Evolutionary conservation across 2,888 invertebrate species (phyloP).

Genomic region (Alentia gelatinosa): DNA sequence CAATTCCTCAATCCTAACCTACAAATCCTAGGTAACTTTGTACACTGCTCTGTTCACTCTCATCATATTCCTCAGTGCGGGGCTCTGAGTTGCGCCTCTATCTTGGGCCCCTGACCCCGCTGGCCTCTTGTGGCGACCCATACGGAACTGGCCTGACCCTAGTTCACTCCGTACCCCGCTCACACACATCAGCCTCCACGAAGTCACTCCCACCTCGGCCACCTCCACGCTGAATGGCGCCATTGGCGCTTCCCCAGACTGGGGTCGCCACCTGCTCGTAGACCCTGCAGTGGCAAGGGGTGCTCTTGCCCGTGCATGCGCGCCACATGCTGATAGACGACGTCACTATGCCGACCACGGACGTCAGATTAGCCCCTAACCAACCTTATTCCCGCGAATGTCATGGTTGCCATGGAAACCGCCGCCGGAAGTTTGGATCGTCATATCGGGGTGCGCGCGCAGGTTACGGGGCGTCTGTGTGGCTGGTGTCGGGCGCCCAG

Average conservation of each 20-base stretch:
- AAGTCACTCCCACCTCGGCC: neutral
- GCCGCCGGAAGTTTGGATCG: neutral
- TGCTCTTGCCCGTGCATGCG: neutral
- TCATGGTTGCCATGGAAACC: slow-evolving; percentile 46
- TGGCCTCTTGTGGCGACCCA: neutral
- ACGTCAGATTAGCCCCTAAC: slow-evolving; percentile 32
- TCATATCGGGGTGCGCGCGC: neutral
- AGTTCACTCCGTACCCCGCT: neutral
- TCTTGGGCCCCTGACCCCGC: neutral
- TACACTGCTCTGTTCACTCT: too few relatives aligned
- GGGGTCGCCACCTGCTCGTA: neutral
- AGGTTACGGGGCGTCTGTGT: neutral
- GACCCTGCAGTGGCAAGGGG: neutral
- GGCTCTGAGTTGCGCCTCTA: too few relatives aligned
- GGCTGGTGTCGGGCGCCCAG: neutral
- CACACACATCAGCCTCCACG: neutral
- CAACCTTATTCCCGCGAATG: slow-evolving; percentile 19
- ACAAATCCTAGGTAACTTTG: too few relatives aligned
- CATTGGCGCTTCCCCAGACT: neutral
- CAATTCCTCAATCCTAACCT: too few relatives aligned
- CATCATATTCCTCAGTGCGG: too few relatives aligned
- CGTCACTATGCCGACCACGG: neutral
- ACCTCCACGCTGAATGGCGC: neutral
- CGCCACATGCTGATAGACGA: neutral
- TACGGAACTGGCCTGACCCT: neutral